Evolutionary conservation across 2,797 vertebrate species (phyloP).

Genomic region (Tokudaia tokunoshimensis): DNA sequence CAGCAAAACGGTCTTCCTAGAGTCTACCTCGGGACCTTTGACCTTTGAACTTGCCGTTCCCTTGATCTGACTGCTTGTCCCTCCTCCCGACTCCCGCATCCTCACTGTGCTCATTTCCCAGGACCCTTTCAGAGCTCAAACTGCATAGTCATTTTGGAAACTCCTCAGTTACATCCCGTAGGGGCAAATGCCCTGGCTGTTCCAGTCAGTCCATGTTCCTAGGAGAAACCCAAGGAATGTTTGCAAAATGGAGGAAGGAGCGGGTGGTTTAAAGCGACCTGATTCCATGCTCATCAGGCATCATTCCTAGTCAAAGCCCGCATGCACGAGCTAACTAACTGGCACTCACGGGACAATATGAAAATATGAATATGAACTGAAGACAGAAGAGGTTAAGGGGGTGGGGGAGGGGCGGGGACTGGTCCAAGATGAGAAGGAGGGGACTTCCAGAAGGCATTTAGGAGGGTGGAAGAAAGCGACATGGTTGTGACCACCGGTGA

Average conservation of each 20-base stretch:
- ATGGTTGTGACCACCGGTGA: neutral
- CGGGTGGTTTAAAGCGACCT: neutral
- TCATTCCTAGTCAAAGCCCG: neutral
- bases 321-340: neutral
- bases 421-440: neutral
- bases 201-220: neutral
- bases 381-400: neutral
- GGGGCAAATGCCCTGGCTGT: neutral
- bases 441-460: neutral
- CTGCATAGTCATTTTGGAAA: neutral
- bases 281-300: neutral
- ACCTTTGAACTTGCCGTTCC: neutral
- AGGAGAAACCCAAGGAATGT: neutral
- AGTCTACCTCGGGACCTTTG: conserved; percentile 7
- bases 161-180: neutral
- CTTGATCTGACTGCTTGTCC: neutral
- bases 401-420: neutral
- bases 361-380: neutral
- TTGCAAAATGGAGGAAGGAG: neutral
- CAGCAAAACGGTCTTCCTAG: neutral
- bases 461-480: conserved; percentile 17
- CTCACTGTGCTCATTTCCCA: neutral
- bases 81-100: neutral
- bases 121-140: neutral
- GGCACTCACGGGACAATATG: neutral